These are phyloP conservation scores for Buceros bicornis DNA, from an alignment of 2,797 vertebrate species.

Conservation along the genomic window DNA sequence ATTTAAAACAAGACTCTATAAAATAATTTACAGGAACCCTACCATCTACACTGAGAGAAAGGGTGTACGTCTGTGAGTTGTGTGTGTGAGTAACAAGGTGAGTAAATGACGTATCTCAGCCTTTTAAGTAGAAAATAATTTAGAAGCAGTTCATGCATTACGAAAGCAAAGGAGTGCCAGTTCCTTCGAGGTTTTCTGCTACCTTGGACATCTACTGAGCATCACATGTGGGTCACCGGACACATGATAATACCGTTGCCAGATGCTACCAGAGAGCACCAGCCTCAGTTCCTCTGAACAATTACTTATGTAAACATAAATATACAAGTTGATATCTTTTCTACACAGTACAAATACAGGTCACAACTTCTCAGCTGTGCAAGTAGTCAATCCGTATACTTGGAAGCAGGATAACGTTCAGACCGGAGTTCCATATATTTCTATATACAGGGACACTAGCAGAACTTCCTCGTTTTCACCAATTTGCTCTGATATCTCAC, in stretches of 20 bases:
- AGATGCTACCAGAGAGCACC: conserved; percentile 61
- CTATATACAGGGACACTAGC: conserved; percentile 86
- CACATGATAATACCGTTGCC: conserved; percentile 35
- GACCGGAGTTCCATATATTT: conserved; percentile 85
- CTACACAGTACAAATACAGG: conserved; percentile 87
- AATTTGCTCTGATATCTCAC: conserved; percentile 99
- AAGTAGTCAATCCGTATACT: conserved; percentile 89
- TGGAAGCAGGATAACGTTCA: conserved; percentile 86
- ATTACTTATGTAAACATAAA: conserved; percentile 87
- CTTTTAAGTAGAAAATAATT: conserved; percentile 83
- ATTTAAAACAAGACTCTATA: conserved; percentile 90
- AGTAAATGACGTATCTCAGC: conserved; percentile 77
- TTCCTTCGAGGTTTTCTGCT: conserved; percentile 61
- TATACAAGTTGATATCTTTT: conserved; percentile 88
- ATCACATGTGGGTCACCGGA: conserved; percentile 61
- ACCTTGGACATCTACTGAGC: conserved; percentile 75
- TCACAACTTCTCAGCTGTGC: conserved; percentile 86
- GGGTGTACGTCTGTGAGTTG: conserved; percentile 81
- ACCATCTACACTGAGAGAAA: conserved; percentile 81
- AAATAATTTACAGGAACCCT: conserved; percentile 98
- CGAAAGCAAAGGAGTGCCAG: conserved; percentile 64
- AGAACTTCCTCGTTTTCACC: conserved; percentile 97
- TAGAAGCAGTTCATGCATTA: conserved; percentile 88
- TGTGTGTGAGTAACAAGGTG: conserved; percentile 77
- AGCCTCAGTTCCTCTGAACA: conserved; percentile 63